Percentiles rank a stretch among this genome's conserved stretches.
These are phyloP conservation scores for Solen grandis DNA, from an alignment of 1,140 invertebrate genomes.

Conservation along the genomic window DNA sequence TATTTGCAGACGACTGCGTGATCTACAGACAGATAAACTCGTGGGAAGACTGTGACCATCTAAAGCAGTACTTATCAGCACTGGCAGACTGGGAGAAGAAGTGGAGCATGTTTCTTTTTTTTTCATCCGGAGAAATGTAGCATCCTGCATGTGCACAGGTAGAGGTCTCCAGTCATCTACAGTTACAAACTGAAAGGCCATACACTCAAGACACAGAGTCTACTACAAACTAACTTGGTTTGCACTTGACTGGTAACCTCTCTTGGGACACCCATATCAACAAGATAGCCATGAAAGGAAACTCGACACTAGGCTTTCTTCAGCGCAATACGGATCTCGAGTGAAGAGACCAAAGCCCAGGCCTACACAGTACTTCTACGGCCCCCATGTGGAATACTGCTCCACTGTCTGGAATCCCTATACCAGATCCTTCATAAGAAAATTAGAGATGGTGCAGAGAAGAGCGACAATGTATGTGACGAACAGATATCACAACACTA, in stretches of 20 bases:
- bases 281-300: not conserved
- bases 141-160: too few species aligned
- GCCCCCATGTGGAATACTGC: constrained; percentile 24
- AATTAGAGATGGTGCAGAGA: too few species aligned
- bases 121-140: too few species aligned
- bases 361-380: not conserved
- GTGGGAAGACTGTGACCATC: not conserved
- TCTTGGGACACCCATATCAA: not conserved
- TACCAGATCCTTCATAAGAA: not conserved
- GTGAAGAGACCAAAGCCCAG: not conserved
- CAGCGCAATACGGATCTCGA: not conserved
- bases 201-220: too few species aligned
- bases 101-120: too few species aligned
- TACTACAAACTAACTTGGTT: not conserved
- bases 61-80: not conserved
- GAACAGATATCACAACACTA: too few species aligned
- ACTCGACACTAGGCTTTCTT: constrained; percentile 1
- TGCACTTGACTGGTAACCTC: not conserved
- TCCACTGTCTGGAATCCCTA: constrained; percentile 7
- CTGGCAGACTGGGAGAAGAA: too few species aligned
- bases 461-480: too few species aligned
- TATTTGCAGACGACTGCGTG: constrained; percentile 25
- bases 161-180: too few species aligned
- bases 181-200: too few species aligned
- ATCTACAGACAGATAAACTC: not conserved